Conservation (phyloP, 2,888 invertebrate genomes). For the Leptinotarsa rubiginosa region DNA sequence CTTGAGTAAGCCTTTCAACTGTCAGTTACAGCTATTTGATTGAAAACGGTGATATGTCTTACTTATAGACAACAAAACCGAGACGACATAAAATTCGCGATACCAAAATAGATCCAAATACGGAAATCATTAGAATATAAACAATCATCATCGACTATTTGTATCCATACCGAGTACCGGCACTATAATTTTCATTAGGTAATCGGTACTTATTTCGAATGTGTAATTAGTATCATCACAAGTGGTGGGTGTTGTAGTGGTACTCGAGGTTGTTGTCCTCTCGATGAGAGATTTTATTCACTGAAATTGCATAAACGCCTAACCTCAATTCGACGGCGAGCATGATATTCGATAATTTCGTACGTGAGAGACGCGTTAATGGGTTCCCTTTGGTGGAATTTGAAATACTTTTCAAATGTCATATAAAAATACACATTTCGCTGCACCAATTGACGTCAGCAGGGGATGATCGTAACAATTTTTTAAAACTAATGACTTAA, state of each 20-base stretch:
- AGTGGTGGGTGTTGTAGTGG: slow-evolving; percentile 31
- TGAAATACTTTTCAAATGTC: too few relatives aligned
- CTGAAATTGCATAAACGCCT: slow-evolving; percentile 33
- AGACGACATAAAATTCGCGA: background rate
- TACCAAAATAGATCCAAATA: slow-evolving; percentile 11
- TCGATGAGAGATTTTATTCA: slow-evolving; percentile 35
- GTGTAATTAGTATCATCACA: slow-evolving; percentile 34
- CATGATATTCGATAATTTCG: background rate
- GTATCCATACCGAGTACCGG: slow-evolving; percentile 23
- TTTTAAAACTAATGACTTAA: too few relatives aligned
- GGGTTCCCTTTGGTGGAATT: background rate
- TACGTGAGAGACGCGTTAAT: slow-evolving; percentile 1
- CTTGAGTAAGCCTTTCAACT: background rate
- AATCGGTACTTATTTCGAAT: slow-evolving; percentile 38
- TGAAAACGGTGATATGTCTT: background rate
- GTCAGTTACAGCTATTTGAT: background rate
- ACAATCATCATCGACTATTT: slow-evolving; percentile 23
- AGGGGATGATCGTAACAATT: too few relatives aligned
- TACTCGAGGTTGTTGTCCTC: slow-evolving; percentile 34
- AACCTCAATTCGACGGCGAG: slow-evolving; percentile 25
- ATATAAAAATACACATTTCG: too few relatives aligned
- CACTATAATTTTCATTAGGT: slow-evolving; percentile 41
- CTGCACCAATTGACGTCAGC: too few relatives aligned
- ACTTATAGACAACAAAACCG: background rate
- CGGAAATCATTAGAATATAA: slow-evolving; percentile 18